phyloP scores from a whole-genome alignment of 2,797 vertebrate genomes.

The Karalla daura region DNA sequence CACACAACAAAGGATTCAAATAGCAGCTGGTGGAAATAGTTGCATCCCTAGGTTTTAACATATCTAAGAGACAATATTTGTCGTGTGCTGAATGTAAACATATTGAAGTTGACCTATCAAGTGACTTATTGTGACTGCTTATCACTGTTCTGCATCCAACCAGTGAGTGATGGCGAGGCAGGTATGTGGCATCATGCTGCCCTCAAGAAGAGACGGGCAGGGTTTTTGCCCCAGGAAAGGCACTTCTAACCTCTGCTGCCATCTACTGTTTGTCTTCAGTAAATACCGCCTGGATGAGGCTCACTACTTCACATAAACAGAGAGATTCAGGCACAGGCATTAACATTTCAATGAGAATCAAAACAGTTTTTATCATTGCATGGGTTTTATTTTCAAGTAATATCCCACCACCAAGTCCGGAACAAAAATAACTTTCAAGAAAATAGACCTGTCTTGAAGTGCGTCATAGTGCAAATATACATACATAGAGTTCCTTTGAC shows the following conservation, averaged over 20 bases:
- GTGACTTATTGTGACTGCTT: constrained; percentile 20
- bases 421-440: neutral
- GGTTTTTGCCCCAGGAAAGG: neutral
- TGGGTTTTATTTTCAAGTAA: constrained; percentile 3
- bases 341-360: neutral
- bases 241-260: constrained; percentile 65
- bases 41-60: neutral
- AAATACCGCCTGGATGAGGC: neutral
- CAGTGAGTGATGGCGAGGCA: constrained; percentile 5
- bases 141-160: constrained; percentile 3
- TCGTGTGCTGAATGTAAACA: constrained; percentile 9
- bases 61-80: constrained; percentile 5
- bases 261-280: constrained; percentile 49
- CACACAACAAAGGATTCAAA: too few relatives aligned
- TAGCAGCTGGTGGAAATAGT: too few relatives aligned
- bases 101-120: constrained; percentile 36
- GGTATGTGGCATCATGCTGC: constrained; percentile 3
- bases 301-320: neutral
- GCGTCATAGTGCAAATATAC: constrained; percentile 11
- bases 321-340: neutral
- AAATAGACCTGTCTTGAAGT: constrained; percentile 6
- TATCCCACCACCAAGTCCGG: neutral
- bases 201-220: neutral
- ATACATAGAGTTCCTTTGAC: neutral
- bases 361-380: neutral